Evolutionary conservation across 2,797 vertebrate genomes (phyloP).

Genomic region (Rhinella marina): DNA sequence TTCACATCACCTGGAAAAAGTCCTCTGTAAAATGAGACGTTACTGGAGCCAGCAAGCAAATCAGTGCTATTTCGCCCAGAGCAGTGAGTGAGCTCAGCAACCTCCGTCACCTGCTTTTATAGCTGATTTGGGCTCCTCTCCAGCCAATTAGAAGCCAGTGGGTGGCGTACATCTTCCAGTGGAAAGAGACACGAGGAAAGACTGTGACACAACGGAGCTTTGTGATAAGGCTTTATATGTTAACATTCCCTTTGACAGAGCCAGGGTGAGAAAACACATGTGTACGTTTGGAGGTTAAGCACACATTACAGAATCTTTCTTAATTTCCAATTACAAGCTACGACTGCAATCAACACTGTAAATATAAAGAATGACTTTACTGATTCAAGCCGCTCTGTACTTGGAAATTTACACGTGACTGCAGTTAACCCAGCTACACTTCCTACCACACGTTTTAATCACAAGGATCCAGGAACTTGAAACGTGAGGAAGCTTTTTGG

Average conservation of each 20-base stretch:
- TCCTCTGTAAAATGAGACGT: not conserved
- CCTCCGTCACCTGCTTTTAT: constrained; percentile 40
- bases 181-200: constrained; percentile 40
- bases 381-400: not conserved
- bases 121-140: not conserved
- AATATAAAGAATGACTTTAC: not conserved
- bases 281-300: not conserved
- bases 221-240: constrained; percentile 34
- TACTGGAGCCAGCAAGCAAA: constrained; percentile 6
- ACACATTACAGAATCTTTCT: not conserved
- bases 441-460: not conserved
- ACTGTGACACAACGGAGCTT: constrained; percentile 37
- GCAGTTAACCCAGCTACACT: not conserved
- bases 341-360: not conserved
- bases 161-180: not conserved
- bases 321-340: not conserved
- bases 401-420: not conserved
- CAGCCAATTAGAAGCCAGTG: constrained; percentile 41
- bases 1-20: constrained; percentile 7
- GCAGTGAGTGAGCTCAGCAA: constrained; percentile 27
- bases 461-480: not conserved
- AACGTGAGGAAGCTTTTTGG: not conserved
- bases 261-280: not conserved
- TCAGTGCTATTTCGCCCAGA: constrained; percentile 25
- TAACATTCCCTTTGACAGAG: not conserved